phyloP scores from a whole-genome alignment of 2,888 invertebrate species.

The Theodoxus fluviatilis region DNA sequence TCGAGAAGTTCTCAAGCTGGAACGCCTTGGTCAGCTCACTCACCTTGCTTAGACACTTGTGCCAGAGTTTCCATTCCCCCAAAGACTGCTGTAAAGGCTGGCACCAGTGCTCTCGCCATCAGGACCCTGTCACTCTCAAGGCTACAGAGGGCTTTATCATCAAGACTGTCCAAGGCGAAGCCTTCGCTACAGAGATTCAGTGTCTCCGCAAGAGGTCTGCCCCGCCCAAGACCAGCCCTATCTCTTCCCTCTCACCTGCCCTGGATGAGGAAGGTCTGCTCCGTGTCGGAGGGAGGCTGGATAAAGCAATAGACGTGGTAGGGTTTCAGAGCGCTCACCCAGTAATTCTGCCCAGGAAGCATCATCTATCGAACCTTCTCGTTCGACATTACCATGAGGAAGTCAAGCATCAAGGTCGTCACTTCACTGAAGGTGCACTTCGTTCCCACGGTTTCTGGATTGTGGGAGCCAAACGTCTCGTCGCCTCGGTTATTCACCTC shows the following conservation, averaged over 20 bases:
- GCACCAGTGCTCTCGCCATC: conserved; percentile 4
- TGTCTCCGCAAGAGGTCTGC: not conserved
- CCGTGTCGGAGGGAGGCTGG: conserved; percentile 21
- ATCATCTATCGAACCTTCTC: conserved; percentile 29
- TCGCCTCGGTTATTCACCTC: conserved; percentile 28
- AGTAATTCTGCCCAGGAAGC: conserved; percentile 19
- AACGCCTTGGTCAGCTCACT: not conserved
- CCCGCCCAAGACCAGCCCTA: not conserved
- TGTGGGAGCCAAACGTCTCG: conserved; percentile 30
- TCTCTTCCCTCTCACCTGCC: conserved; percentile 4
- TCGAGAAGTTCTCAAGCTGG: conserved; percentile 9
- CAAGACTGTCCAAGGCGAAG: conserved; percentile 1
- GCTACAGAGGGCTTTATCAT: conserved; percentile 76
- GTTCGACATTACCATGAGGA: conserved; percentile 29
- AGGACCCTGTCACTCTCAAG: too few species aligned
- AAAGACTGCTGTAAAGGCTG: not conserved
- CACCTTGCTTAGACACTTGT: conserved; percentile 1
- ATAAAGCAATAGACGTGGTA: not conserved
- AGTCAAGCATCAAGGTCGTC: conserved; percentile 35
- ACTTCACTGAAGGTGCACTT: conserved; percentile 34
- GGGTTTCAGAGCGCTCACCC: not conserved
- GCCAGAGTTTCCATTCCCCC: conserved; percentile 11
- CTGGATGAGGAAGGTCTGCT: conserved; percentile 14
- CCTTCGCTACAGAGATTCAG: conserved; percentile 1
- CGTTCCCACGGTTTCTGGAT: conserved; percentile 34